Evolutionary conservation across 2,113 vertebrate genomes (phyloP), one percentile per base, ranked within the genome.

Genomic region (Lipophrys pholis): DNA sequence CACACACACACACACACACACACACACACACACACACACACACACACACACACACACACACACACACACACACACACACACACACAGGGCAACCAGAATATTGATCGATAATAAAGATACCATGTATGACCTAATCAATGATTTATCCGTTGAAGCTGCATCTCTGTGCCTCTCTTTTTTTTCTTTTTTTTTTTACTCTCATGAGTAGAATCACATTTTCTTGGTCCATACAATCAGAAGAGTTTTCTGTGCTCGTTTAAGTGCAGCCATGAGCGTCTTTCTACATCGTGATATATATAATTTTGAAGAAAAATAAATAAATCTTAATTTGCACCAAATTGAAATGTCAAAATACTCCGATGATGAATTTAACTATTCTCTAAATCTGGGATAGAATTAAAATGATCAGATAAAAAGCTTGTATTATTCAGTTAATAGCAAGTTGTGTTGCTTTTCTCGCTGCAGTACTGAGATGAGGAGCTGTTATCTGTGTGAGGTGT

Each of bases 81-180:
- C 5, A 49, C 14, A 30, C 21, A 30, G 2, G 12, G 59, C 56
- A 55, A 30, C 39, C 42, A 50, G 15, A n/a, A 30, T 21, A 73
- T 59, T 39, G 49, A 75, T 39, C 5, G 35, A 64, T 52, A 53
- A 56, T 51, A 64, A 67, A 60, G 46, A 75, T 38, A 12, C 14
- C 1, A 6, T 50, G 55, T 53, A 58, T 58, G 69, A 69, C 57
- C 46, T 65, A 60, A 82, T 86, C 42, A 38, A 36, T 40, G 12
- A 72, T 61, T 69, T 62, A 68, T 59, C 67, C 59, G 80, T 63
- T 57, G 71, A 35, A 52, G 51, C 76, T 43, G 3, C 10, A 42
- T 64, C 45, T 48, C 54, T 67, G 57, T 60, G 42, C 39, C 43
- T 69, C 43, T 4, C 21, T 30, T 2, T 30, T 30, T 30, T 38